Conservation (phyloP, 2,797 vertebrate genomes). For the Simalia tracyae region DNA sequence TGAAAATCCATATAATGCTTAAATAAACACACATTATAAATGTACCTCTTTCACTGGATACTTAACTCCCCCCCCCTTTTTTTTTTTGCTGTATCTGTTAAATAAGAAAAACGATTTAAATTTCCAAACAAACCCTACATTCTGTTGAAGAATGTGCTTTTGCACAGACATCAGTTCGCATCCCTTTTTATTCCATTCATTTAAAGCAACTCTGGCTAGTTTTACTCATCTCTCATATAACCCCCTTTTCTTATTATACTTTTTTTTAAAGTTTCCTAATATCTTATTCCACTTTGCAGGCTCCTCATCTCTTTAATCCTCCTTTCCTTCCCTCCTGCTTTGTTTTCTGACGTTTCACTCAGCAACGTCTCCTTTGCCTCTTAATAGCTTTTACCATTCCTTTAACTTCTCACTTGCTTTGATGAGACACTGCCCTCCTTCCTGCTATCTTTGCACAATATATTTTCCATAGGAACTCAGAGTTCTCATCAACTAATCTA, state of each 20-base stretch:
- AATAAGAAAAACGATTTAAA: neutral
- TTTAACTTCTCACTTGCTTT: neutral
- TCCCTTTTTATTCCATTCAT: neutral
- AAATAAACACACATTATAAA: neutral
- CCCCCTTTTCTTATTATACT: neutral
- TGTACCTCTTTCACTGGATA: neutral
- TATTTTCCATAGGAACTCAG: accelerated
- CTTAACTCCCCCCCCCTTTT: neutral
- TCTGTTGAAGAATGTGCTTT: neutral
- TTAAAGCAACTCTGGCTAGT: neutral
- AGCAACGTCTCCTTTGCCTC: neutral
- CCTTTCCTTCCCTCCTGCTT: neutral
- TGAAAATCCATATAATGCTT: neutral
- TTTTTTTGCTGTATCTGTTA: neutral
- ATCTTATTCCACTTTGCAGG: neutral
- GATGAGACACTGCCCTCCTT: neutral
- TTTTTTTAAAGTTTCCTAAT: neutral
- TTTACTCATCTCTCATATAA: neutral
- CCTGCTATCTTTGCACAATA: neutral
- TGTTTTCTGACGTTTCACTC: neutral
- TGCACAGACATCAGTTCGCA: neutral
- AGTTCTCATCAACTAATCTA: neutral
- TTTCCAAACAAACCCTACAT: neutral
- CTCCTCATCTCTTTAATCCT: neutral
- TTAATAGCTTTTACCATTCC: neutral